phyloP scores from a whole-genome alignment of 2,113 vertebrate genomes.

The Bubo blakistoni region DNA sequence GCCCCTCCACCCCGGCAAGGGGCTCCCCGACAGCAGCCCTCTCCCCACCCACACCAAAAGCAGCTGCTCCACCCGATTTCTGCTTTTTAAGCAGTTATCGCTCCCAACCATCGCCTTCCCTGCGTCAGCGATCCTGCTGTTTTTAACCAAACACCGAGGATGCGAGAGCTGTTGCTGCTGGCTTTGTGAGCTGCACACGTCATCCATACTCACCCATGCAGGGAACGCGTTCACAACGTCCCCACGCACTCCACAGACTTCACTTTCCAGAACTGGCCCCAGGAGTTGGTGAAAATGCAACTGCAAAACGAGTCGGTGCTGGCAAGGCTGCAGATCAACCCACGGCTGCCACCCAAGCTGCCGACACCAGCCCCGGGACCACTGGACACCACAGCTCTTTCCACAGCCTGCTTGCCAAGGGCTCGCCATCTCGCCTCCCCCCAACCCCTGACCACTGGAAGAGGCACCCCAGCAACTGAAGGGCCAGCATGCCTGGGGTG shows the following conservation, averaged over 20 bases:
- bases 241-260: rapidly evolving
- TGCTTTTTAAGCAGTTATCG: background rate
- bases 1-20: no score
- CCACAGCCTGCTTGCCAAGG: background rate
- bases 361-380: rapidly evolving
- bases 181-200: rapidly evolving
- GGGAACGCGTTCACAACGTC: rapidly evolving
- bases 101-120: background rate
- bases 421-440: background rate
- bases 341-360: background rate
- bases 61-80: background rate
- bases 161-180: background rate
- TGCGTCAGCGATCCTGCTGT: background rate
- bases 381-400: rapidly evolving
- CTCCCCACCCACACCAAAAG: no score
- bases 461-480: background rate
- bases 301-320: background rate
- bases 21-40: no score
- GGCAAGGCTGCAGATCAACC: background rate
- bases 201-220: rapidly evolving
- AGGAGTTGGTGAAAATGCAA: rapidly evolving
- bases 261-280: rapidly evolving
- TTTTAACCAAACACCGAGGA: background rate
- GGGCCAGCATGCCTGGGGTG: background rate
- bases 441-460: background rate